Conservation (phyloP, 2,888 invertebrate species). For the Ectemnius lituratus region DNA sequence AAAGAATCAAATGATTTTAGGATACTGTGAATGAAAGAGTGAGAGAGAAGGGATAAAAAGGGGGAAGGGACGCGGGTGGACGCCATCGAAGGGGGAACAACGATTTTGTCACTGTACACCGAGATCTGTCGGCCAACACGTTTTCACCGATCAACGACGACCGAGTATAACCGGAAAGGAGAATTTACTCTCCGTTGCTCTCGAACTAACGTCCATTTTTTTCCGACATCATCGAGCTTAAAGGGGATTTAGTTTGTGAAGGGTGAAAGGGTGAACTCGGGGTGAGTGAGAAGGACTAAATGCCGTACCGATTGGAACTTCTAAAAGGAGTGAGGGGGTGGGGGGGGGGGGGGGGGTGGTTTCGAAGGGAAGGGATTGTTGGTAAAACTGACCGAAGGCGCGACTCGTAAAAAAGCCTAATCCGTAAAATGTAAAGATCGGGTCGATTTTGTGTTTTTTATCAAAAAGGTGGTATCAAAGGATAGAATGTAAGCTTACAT, state of each 20-base stretch:
- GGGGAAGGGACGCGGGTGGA: background rate
- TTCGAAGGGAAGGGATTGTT: too few species aligned
- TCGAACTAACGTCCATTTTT: constrained; percentile 22
- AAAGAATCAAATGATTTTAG: too few species aligned
- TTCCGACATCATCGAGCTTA: too few species aligned
- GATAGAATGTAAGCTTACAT: constrained; percentile 42
- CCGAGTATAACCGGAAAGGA: constrained; percentile 30
- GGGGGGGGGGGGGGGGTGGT: too few species aligned
- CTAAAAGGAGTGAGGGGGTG: too few species aligned
- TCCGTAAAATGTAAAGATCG: constrained; percentile 16
- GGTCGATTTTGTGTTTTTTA: constrained; percentile 1
- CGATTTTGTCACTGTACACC: constrained; percentile 70
- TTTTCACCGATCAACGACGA: constrained; percentile 58
- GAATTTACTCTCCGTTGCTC: constrained; percentile 9
- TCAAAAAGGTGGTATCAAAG: constrained; percentile 28
- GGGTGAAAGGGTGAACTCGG: too few species aligned
- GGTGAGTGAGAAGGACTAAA: too few species aligned
- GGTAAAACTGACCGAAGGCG: background rate
- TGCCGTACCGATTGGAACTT: too few species aligned
- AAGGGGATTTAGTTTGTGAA: too few species aligned
- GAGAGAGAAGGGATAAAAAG: too few species aligned
- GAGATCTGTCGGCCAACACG: constrained; percentile 73
- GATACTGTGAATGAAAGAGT: too few species aligned
- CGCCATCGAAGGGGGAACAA: constrained; percentile 40
- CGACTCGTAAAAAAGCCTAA: constrained; percentile 6